Evolutionary conservation across 2,113 vertebrate species (phyloP).

Genomic region (Pongo abelii): DNA sequence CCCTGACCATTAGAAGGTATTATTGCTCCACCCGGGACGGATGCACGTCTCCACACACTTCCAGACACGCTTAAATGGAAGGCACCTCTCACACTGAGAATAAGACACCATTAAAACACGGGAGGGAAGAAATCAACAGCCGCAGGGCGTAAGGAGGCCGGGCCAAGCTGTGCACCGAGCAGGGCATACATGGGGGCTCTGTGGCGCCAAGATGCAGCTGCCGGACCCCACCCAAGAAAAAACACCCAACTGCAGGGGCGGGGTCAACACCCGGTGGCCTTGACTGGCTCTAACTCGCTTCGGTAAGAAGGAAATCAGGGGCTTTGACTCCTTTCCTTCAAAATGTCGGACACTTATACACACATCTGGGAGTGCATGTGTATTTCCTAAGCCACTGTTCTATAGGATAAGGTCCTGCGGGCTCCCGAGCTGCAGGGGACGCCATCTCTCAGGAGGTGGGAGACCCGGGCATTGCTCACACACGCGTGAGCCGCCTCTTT

Average conservation of each 20-base stretch:
- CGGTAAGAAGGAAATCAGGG: background rate
- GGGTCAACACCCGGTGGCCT: fast-evolving
- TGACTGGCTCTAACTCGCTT: background rate
- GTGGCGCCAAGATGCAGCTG: background rate
- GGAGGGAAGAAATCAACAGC: background rate
- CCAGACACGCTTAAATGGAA: background rate
- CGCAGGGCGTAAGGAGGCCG: fast-evolving
- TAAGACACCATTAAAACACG: background rate
- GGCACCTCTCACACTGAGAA: background rate
- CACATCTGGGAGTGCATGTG: background rate
- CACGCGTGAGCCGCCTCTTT: fast-evolving
- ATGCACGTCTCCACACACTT: background rate
- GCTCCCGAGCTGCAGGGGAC: background rate
- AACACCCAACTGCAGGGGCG: no score
- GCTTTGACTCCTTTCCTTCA: background rate
- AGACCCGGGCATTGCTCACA: background rate
- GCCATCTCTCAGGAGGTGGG: no score
- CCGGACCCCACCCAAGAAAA: background rate
- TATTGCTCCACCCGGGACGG: no score
- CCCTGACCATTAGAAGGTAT: no score
- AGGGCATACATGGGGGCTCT: background rate
- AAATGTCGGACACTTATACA: background rate
- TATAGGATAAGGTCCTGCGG: background rate
- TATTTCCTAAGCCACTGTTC: background rate
- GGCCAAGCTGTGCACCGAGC: background rate